Base-by-base conservation (phyloP, 2,113 vertebrate genomes). In the Zeus faber region DNA sequence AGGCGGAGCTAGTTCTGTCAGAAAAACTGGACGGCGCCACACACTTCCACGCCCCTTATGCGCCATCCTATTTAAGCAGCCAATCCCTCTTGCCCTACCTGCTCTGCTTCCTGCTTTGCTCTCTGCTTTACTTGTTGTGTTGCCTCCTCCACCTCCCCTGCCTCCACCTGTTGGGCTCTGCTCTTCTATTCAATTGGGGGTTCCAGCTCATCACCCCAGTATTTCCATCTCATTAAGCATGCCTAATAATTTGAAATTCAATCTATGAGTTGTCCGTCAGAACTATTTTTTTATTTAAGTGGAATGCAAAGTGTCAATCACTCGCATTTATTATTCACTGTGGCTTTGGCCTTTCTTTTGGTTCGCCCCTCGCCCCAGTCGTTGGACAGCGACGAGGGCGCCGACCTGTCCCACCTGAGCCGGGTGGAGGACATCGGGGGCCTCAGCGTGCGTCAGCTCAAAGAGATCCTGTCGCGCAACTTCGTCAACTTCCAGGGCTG, bases 401-500 rank as follows among this genome's bases (percentile, higher is more conserved):
- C 95, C 0, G 98, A 96, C 0, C 89, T 99, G 14, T 94, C 95
- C 0, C 95, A 98, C 70, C 84, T 99, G 23, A 81, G 61, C 0
- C 70, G 88, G 21, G 18, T 85, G 1, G 90, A 92, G 0, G 95
- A 98, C 79, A 91, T 98, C 1, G 92, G 92, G 20, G 82, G 64
- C 0, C 91, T 99, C 29, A 93, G 92, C 0, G 97, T 99, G 35
- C 88, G 95, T 0, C 95, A 98, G 85, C 87, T 98, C 58, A 99
- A 99, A 68, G 95, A 98, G 64, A 98, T 99, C 43, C 91, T 99
- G 0, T 93, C 94, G 22, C 87, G 95, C 21, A 98, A 98, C 89
- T 99, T 98, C 0, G 97, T 99, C 25, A 85, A 98, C 85, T 99
- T 94, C 79, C 97, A 96, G 76, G 97, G 97, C 86, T 99, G 97